A percentile compares a stretch with the other conserved stretches of the same genome.
These are phyloP conservation scores for Hydrocynus forskahlii DNA, from an alignment of 2,797 vertebrate genomes.

Conservation along the genomic window DNA sequence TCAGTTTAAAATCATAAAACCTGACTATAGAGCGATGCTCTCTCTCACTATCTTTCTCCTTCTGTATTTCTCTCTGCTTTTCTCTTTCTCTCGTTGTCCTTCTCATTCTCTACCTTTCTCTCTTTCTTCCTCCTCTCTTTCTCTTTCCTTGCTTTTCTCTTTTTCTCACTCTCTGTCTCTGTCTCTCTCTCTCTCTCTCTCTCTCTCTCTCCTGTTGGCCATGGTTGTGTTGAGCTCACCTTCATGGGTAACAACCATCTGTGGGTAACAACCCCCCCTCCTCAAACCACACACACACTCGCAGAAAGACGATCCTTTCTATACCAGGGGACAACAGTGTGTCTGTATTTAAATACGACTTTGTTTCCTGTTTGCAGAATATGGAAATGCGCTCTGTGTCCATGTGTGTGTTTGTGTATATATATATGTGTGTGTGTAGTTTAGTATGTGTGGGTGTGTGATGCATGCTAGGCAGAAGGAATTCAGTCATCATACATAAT, in stretches of 20 bases:
- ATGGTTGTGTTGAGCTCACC: conserved; percentile 42
- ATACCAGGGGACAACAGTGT: neutral
- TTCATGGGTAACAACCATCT: conserved; percentile 29
- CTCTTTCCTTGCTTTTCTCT: neutral
- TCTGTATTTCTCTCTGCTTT: neutral
- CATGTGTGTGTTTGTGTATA: neutral
- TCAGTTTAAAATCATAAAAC: neutral
- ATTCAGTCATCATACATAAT: conserved; percentile 15
- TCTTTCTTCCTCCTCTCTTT: neutral
- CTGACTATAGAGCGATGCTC: neutral
- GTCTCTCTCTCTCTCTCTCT: neutral
- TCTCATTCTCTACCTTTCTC: neutral
- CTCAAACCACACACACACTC: conserved; percentile 35
- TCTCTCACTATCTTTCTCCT: neutral
- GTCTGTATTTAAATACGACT: neutral
- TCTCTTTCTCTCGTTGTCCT: neutral
- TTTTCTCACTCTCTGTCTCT: conserved; percentile 6
- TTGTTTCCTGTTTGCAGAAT: neutral
- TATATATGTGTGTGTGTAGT: neutral
- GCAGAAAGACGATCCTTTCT: neutral
- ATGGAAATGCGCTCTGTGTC: neutral
- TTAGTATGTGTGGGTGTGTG: neutral
- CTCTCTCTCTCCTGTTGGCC: conserved; percentile 29
- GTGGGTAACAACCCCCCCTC: too few species aligned
- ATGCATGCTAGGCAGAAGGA: conserved; percentile 33